phyloP scores from a whole-genome alignment of 2,797 vertebrate genomes.

The Cygnus olor region DNA sequence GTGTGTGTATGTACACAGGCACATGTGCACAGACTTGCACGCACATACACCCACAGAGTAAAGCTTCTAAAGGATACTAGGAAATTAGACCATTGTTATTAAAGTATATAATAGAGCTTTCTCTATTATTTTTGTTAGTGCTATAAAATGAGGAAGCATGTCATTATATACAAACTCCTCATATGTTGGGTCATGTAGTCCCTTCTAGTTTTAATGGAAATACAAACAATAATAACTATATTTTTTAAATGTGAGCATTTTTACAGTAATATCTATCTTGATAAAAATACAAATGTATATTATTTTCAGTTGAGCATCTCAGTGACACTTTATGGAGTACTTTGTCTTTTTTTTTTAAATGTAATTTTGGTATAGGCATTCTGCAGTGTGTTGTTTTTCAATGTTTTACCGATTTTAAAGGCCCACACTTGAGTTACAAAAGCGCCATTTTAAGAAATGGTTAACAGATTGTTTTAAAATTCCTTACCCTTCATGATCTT shows the following conservation, averaged over 20 bases:
- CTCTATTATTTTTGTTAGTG: conserved; percentile 69
- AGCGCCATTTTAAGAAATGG: conserved; percentile 68
- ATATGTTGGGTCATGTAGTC: conserved; percentile 37
- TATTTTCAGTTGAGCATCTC: conserved; percentile 68
- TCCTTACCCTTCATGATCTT: conserved; percentile 2
- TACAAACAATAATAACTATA: conserved; percentile 54
- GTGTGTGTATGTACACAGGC: neutral
- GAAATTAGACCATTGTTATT: conserved; percentile 7
- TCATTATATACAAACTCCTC: conserved; percentile 28
- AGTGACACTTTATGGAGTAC: conserved; percentile 55
- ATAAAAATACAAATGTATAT: conserved; percentile 57
- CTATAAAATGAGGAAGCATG: conserved; percentile 62
- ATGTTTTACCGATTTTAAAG: conserved; percentile 30
- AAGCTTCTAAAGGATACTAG: conserved; percentile 27
- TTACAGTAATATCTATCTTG: conserved; percentile 70
- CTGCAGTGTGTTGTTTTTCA: conserved; percentile 17
- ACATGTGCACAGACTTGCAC: conserved; percentile 13
- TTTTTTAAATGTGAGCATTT: conserved; percentile 72
- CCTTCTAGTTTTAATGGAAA: conserved; percentile 55
- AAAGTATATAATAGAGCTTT: conserved; percentile 60
- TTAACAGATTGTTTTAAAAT: conserved; percentile 50
- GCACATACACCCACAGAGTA: conserved; percentile 1
- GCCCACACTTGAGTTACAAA: conserved; percentile 35
- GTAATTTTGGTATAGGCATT: neutral
- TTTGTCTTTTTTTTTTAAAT: conserved; percentile 24